Percentiles rank a stretch among this genome's conserved stretches.
These are phyloP conservation scores for Hirtodrosophila cameraria DNA, from an alignment of 2,888 invertebrate genomes.

Conservation along the genomic window DNA sequence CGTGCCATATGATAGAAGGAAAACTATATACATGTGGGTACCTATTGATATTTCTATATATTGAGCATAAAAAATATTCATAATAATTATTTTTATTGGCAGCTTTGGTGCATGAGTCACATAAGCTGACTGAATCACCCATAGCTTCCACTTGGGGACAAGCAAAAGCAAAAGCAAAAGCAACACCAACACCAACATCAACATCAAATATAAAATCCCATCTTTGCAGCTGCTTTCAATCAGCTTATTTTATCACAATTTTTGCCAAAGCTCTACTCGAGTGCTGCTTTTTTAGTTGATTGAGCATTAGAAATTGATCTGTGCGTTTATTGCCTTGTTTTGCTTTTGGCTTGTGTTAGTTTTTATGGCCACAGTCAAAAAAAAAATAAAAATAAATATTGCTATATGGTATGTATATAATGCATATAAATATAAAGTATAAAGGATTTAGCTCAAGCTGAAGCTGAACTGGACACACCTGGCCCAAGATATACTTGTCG, in stretches of 20 bases:
- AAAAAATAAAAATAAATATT: slow-evolving; percentile 10
- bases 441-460: slow-evolving; percentile 26
- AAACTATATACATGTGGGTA: slow-evolving; percentile 1
- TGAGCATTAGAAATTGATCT: slow-evolving; percentile 76
- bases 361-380: slow-evolving; percentile 56
- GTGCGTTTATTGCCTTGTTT: slow-evolving; percentile 70
- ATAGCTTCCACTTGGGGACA: slow-evolving; percentile 7
- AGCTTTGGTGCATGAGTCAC: slow-evolving; percentile 25
- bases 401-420: slow-evolving; percentile 9
- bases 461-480: slow-evolving; percentile 50
- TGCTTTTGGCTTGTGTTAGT: slow-evolving; percentile 50
- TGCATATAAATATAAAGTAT: slow-evolving; percentile 28
- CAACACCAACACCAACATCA: too few relatives aligned
- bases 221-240: slow-evolving; percentile 48
- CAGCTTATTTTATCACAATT: slow-evolving; percentile 48
- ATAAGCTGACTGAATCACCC: slow-evolving; percentile 24
- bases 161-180: neutral
- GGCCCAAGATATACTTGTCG: slow-evolving; percentile 7
- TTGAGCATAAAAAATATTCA: slow-evolving; percentile 19
- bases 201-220: slow-evolving; percentile 24
- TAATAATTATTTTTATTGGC: slow-evolving; percentile 54
- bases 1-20: neutral
- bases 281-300: slow-evolving; percentile 62
- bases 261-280: slow-evolving; percentile 36
- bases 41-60: slow-evolving; percentile 2